Conservation (phyloP, 2,797 vertebrate genomes). For the Nyctibius grandis region DNA sequence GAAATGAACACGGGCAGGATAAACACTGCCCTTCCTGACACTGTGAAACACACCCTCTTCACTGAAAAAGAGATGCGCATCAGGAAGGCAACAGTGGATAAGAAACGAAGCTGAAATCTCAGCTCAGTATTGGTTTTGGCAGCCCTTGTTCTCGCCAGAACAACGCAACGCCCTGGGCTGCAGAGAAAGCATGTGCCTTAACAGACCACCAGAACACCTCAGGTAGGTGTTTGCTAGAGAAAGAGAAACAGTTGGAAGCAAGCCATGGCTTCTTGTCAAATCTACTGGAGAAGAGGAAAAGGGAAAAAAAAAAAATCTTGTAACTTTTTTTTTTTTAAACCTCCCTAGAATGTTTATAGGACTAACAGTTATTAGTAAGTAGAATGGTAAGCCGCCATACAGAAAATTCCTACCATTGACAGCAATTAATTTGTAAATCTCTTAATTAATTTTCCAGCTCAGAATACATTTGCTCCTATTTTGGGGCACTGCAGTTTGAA, state of each 20-base stretch:
- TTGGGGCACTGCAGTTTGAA: background rate
- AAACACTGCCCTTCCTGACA: constrained; percentile 49
- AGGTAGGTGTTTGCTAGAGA: constrained; percentile 5
- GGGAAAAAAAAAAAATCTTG: background rate
- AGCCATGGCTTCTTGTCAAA: background rate
- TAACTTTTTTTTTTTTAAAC: background rate
- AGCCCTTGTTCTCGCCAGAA: background rate
- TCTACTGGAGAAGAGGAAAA: background rate
- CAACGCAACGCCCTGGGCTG: constrained; percentile 31
- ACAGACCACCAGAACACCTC: constrained; percentile 21
- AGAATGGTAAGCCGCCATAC: background rate
- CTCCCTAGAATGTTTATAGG: background rate
- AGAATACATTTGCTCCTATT: background rate
- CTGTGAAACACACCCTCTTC: constrained; percentile 34
- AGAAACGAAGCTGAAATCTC: constrained; percentile 8
- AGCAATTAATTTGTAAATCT: background rate
- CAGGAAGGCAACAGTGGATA: constrained; percentile 1
- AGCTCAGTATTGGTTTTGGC: constrained; percentile 11
- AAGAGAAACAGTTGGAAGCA: background rate
- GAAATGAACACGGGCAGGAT: background rate
- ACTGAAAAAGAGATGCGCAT: background rate
- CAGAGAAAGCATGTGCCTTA: background rate
- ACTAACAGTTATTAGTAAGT: background rate
- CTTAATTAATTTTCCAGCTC: constrained; percentile 4
- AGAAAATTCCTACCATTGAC: background rate